Percentiles rank a stretch among this genome's conserved stretches.
Conservation (phyloP, 30 jellyfish, hydroid and myxozoan species). For the Aurelia aurita region DNA sequence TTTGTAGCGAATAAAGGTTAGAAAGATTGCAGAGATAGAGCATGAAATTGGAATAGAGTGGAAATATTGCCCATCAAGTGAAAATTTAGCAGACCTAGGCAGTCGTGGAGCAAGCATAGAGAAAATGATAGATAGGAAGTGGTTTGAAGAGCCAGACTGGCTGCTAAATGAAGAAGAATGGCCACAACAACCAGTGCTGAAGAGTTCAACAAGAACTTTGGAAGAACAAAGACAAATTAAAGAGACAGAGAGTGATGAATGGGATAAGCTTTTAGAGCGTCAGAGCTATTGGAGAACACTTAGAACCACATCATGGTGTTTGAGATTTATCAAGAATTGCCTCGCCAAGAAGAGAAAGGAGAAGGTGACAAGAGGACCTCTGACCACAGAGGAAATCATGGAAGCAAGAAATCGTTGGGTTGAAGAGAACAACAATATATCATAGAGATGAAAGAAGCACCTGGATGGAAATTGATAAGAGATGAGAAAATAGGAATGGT, state of each 20-base stretch:
- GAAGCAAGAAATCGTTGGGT: constrained; percentile 19
- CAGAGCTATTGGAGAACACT: constrained; percentile 47
- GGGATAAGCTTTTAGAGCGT: constrained; percentile 41
- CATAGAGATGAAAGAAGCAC: constrained; percentile 12
- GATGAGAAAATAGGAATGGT: constrained; percentile 22
- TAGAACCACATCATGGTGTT: constrained; percentile 56
- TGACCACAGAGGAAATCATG: constrained; percentile 29
- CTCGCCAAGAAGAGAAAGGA: constrained; percentile 37
- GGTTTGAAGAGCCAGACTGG: constrained; percentile 45
- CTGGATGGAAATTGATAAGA: not conserved
- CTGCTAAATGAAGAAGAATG: constrained; percentile 48
- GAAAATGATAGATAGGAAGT: constrained; percentile 8
- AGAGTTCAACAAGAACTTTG: constrained; percentile 17
- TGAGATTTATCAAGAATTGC: constrained; percentile 47
- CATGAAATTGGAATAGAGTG: constrained; percentile 7
- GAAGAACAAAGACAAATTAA: constrained; percentile 57
- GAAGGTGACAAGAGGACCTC: constrained; percentile 35
- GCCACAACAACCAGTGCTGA: constrained; percentile 61
- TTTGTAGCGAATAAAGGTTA: constrained; percentile 40
- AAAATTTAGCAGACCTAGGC: constrained; percentile 41
- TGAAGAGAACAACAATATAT: constrained; percentile 9
- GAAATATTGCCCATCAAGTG: constrained; percentile 26
- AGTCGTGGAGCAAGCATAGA: constrained; percentile 47
- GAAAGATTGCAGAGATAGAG: constrained; percentile 21
- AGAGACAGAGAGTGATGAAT: constrained; percentile 39